Evolutionary conservation across 2,113 vertebrate genomes (phyloP).

Genomic region (Semnornis frantzii): DNA sequence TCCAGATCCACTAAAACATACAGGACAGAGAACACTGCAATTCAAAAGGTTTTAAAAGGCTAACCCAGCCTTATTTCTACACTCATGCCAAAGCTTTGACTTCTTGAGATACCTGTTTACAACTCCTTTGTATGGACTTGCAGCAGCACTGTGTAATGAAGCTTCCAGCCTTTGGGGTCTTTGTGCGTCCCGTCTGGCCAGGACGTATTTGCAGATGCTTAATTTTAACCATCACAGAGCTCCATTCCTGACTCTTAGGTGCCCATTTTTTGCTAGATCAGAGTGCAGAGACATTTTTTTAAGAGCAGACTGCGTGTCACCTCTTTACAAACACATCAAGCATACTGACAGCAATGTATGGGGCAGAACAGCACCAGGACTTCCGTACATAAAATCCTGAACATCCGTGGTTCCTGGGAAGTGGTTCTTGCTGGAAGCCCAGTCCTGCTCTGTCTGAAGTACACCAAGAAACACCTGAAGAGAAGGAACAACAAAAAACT

Average conservation of each 20-base stretch:
- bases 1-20: background rate
- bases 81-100: background rate
- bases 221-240: background rate
- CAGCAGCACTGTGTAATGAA: background rate
- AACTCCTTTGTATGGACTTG: background rate
- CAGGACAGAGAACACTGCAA: background rate
- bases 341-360: background rate
- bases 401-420: background rate
- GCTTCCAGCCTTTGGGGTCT: background rate
- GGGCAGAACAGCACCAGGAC: background rate
- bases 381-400: background rate
- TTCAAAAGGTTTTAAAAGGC: background rate
- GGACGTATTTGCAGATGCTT: background rate
- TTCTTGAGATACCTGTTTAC: background rate
- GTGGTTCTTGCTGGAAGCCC: background rate
- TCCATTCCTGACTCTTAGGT: background rate
- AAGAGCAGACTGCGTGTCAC: background rate
- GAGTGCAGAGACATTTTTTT: background rate
- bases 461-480: background rate
- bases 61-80: background rate
- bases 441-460: background rate
- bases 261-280: background rate
- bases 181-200: background rate
- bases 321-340: background rate
- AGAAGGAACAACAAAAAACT: conserved; percentile 11